Evolutionary conservation across 2,888 invertebrate genomes (phyloP), one percentile per base, ranked within the genome.

Genomic region (Megastigmus dorsalis): DNA sequence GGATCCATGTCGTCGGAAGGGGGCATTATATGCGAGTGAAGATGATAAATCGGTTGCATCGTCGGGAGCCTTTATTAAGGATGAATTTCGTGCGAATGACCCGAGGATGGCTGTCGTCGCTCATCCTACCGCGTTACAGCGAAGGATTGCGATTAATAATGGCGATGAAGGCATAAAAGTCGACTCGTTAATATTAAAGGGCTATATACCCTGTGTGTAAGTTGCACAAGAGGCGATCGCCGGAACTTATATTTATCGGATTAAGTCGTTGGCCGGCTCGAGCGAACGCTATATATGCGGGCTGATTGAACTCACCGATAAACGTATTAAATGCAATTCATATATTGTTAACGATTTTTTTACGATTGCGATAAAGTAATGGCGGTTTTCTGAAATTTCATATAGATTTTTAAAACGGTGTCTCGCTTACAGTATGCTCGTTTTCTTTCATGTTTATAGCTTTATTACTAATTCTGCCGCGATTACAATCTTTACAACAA

Each of bases 221-320:
- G 43, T 66, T 55, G 20, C 28, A 43, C 30, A 30, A 55, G 66
- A 33, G 43, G 41, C 33, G 0, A 41, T 55, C 43, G 23, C n/a
- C n/a, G 55, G n/a, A 20, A 30, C 33, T 43, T 55, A 13, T n/a
- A n/a, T 43, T 43, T 41, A 33, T 30, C 15, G 55, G 66, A 66
- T 66, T 66, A 43, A 65, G 52, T 54, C 52, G 52, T 65, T 54
- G 5, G 18, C 54, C 6, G 15, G 28, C 50, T 30, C 13, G 3
- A 20, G n/a, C 13, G 10, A 6, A n/a, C 15, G 10, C 3, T 6
- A n/a, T 48, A 9, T 18, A 23, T 10, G 20, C 23, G 52, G 1
- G 52, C 23, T 36, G 38, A n/a, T 65, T 38, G 28, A 26, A n/a
- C n/a, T n/a, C n/a, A n/a, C n/a, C n/a, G n/a, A n/a, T n/a, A n/a